Base-by-base conservation (phyloP, 2,888 invertebrate genomes). In the Pyrgus malvae region DNA sequence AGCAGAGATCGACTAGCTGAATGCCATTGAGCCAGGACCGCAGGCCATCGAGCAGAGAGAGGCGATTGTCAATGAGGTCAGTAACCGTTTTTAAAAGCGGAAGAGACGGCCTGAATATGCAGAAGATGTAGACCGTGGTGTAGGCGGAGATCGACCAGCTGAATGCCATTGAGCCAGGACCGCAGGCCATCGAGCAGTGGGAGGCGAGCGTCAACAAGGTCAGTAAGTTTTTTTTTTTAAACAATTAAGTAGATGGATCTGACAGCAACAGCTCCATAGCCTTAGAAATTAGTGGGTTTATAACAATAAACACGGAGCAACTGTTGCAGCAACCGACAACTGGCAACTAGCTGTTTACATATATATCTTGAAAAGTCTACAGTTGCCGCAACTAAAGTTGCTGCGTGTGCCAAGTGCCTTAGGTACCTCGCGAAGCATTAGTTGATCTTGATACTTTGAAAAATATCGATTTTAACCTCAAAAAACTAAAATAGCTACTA, bases 121-220 rank as follows among this genome's bases (percentile, higher is more conserved):
- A 90, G 21, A 92, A 92, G 72, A 91, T 94, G 46, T 80, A 94
- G 38, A 76, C 80, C 1, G 91, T 93, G 0, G 93, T 95, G 55
- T 94, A 95, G 72, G 77, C 90, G 0, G 95, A 95, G 70, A 83
- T 95, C 0, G 93, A 94, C 19, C 84, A 88, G 25, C 90, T 93
- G 0, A 95, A 95, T 64, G 74, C 86, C 1, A 70, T 93, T 44
- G 91, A 91, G 56, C 90, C 91, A 25, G 91, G 92, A 1, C 81
- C 91, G 0, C 88, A 91, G 46, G 93, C 93, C 8, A 89, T 95
- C 44, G 93, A 95, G 73, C 84, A 88, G 57, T 79, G 94, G n/a
- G 95, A 95, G 69, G 89, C 91, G n/a, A 73, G 91, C 27, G 79
- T 93, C 37, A 86, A 86, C 23, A 93, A 93, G 79, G 90, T 87